Conservation (phyloP, 1,140 invertebrate genomes). For the Ganaspis sp. region DNA sequence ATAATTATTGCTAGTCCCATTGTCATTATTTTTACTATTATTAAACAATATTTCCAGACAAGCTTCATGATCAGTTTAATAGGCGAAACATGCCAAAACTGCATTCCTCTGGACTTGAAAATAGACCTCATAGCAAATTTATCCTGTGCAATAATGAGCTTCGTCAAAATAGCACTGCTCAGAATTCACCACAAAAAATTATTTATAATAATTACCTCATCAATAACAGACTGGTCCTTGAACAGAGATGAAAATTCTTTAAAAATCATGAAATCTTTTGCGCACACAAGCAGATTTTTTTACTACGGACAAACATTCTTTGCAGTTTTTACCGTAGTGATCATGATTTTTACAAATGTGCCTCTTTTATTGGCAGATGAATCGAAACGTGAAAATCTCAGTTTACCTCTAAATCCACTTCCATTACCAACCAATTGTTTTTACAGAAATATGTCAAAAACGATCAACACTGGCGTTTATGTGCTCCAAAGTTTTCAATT, state of each 20-base stretch:
- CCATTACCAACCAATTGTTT: conserved; percentile 46
- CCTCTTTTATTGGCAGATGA: conserved; percentile 34
- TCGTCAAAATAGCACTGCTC: neutral
- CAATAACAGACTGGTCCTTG: neutral
- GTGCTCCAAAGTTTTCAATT: conserved; percentile 43
- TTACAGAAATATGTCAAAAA: conserved; percentile 32
- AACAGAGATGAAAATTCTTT: neutral
- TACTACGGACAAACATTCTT: conserved; percentile 44
- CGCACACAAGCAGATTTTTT: conserved; percentile 37
- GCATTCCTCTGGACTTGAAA: neutral
- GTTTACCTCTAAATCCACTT: conserved; percentile 8
- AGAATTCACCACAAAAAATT: neutral
- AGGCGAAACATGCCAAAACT: neutral
- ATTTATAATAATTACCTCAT: neutral
- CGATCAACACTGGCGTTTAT: conserved; percentile 38
- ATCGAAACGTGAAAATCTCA: neutral
- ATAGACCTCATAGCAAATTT: neutral
- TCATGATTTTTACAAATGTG: conserved; percentile 41
- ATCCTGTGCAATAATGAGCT: neutral
- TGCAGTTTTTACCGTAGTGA: conserved; percentile 37
- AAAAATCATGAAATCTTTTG: conserved; percentile 37
- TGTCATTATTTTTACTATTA: too few species aligned
- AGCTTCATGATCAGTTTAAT: neutral
- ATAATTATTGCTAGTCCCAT: too few species aligned
- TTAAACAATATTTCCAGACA: neutral